phyloP scores from a whole-genome alignment of 2,797 vertebrate genomes.

The Eupleurogrammus muticus region DNA sequence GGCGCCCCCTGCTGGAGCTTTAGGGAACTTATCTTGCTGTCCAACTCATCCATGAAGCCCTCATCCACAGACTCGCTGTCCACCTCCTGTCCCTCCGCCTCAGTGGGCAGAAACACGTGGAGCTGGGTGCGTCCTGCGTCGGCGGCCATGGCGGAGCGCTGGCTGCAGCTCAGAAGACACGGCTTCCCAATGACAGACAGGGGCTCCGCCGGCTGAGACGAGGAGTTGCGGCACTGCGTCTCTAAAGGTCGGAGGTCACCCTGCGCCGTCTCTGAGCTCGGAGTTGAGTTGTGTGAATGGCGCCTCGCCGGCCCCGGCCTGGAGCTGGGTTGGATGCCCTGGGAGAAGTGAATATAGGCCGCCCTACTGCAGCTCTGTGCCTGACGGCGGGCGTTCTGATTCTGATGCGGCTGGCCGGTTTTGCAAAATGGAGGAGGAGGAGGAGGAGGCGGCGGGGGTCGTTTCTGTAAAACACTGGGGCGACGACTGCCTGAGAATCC shows the following conservation, averaged over 20 bases:
- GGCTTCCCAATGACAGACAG: conserved; percentile 80
- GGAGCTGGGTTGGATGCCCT: conserved; percentile 66
- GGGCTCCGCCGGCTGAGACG: conserved; percentile 37
- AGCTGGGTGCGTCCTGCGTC: conserved; percentile 74
- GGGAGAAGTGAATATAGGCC: conserved; percentile 81
- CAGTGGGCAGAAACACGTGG: conserved; percentile 84
- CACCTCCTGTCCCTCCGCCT: conserved; percentile 60
- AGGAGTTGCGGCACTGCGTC: conserved; percentile 10
- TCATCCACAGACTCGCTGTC: conserved; percentile 82
- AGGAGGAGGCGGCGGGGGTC: conserved; percentile 2
- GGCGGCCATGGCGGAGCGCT: background rate
- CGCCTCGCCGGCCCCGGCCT: conserved; percentile 53
- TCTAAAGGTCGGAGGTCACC: conserved; percentile 31
- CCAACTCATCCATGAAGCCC: conserved; percentile 84
- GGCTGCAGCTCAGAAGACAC: conserved; percentile 61
- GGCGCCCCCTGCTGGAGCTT: conserved; percentile 56
- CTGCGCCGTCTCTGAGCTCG: background rate
- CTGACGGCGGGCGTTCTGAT: conserved; percentile 22
- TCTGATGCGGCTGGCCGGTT: background rate
- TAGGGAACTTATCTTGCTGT: conserved; percentile 69
- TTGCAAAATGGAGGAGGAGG: conserved; percentile 41
- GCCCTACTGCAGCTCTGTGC: conserved; percentile 48
- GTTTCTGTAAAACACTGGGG: conserved; percentile 43
- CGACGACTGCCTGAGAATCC: conserved; percentile 42
- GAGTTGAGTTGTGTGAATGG: conserved; percentile 24